Evolutionary conservation across 2,797 vertebrate genomes (phyloP).

Genomic region (Eutrigla gurnardus): DNA sequence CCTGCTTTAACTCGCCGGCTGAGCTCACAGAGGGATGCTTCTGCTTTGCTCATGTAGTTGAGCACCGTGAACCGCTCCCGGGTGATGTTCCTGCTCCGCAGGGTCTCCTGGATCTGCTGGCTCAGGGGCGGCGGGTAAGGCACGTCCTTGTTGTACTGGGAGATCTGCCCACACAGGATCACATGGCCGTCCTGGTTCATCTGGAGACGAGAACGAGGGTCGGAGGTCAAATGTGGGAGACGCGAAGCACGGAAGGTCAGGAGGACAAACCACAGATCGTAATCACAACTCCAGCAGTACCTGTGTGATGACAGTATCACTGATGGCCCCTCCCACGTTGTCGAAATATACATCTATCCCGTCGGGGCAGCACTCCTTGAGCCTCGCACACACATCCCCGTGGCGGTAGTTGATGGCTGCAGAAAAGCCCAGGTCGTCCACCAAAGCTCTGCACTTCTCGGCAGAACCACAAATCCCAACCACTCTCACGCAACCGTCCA

Average conservation of each 20-base stretch:
- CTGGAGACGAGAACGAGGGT: slow-evolving; percentile 69
- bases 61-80: slow-evolving; percentile 94
- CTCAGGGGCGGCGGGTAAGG: slow-evolving; percentile 92
- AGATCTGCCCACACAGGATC: slow-evolving; percentile 96
- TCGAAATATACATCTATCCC: slow-evolving; percentile 97
- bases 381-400: slow-evolving; percentile 82
- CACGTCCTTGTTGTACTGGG: slow-evolving; percentile 96
- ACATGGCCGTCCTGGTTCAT: slow-evolving; percentile 92
- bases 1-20: slow-evolving; percentile 89
- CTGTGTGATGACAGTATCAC: slow-evolving; percentile 91
- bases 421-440: slow-evolving; percentile 90
- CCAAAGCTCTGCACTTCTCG: slow-evolving; percentile 90
- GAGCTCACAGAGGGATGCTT: slow-evolving; percentile 85
- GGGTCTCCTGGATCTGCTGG: slow-evolving; percentile 80
- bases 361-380: slow-evolving; percentile 86
- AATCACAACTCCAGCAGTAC: slow-evolving; percentile 68
- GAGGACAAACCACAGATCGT: background rate
- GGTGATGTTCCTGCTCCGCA: slow-evolving; percentile 85
- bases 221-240: background rate
- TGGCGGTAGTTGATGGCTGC: slow-evolving; percentile 91
- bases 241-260: background rate
- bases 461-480: slow-evolving; percentile 95
- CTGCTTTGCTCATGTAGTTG: slow-evolving; percentile 87
- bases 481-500: slow-evolving; percentile 91
- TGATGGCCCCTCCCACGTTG: slow-evolving; percentile 94